Evolutionary conservation across 2,797 vertebrate genomes (phyloP), one percentile per base, ranked within the genome.

Genomic region (Karalla daura): DNA sequence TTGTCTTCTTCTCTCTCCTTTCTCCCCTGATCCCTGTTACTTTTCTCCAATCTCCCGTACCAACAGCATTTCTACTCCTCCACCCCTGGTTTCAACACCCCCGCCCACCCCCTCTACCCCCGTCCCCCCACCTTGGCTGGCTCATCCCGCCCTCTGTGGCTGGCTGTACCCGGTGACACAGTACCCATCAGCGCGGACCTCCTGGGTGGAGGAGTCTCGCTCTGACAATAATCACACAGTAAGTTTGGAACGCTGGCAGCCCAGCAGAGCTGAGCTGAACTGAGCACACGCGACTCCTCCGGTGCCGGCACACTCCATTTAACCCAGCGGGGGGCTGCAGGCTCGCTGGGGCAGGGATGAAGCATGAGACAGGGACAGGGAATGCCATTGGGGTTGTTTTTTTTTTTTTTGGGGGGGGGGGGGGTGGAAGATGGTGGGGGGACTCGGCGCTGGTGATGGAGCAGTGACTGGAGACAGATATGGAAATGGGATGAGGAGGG

Each of bases 241-340:
- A 92, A 91, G 91, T 86, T 92, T 85, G 85, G 86, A 88, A 88
- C 58, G 84, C 88, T 79, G 86, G 75, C 85, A 88, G 84, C 76
- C 76, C 81, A 81, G 86, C 79, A 78, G 76, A 84, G 87, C 84
- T 65, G 83, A 90, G 84, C 77, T 91, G 78, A 87, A 83, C 55
- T 82, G 85, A 90, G 63, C 88, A 70, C 82, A 86, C 66, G 75
- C 78, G 46, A 74, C 86, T 91, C 88, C 88, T 88, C 76, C 72
- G 81, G 88, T 58, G 81, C 86, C 55, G 76, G 85, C 83, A 91
- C 89, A 93, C 90, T 92, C 90, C 92, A 93, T 93, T 92, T 92
- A 87, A 88, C 90, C 88, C 89, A 75, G 90, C 84, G 54, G 81
- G 88, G 72, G 81, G 73, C 75, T 71, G 76, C 66, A 80, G 81